Conservation (phyloP, 2,113 vertebrate genomes). For the Gobiocypris rarus region DNA sequence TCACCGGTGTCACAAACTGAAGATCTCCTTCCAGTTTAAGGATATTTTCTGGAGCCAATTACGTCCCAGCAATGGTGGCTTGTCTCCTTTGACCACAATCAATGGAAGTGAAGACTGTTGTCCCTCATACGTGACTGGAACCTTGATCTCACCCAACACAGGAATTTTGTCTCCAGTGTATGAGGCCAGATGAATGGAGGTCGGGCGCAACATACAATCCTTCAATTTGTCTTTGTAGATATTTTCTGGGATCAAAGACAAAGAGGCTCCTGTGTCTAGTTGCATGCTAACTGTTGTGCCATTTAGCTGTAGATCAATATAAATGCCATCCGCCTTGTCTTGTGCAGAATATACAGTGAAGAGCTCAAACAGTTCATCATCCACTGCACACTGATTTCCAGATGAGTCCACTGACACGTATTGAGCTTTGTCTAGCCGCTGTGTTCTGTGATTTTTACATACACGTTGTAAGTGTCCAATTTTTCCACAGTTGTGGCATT, state of each 20-base stretch:
- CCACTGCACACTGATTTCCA: background rate
- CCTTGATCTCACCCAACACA: slow-evolving; percentile 1
- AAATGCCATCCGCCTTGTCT: slow-evolving; percentile 2
- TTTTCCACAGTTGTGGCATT: slow-evolving; percentile 30
- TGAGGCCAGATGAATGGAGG: background rate
- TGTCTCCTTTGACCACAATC: slow-evolving; percentile 22
- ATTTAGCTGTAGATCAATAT: background rate
- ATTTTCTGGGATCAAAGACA: slow-evolving; percentile 12
- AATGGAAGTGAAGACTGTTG: slow-evolving; percentile 2
- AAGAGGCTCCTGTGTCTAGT: slow-evolving; percentile 10
- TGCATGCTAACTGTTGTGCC: slow-evolving; percentile 25
- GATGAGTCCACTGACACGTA: background rate
- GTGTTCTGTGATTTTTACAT: slow-evolving; percentile 25
- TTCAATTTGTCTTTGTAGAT: background rate
- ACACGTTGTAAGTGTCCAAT: slow-evolving; percentile 1
- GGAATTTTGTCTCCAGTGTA: slow-evolving; percentile 16
- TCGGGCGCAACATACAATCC: background rate
- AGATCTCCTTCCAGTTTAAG: slow-evolving; percentile 27
- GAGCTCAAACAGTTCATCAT: slow-evolving; percentile 30
- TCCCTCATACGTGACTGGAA: slow-evolving; percentile 13
- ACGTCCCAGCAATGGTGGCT: slow-evolving; percentile 15
- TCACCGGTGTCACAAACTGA: background rate
- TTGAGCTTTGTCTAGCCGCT: background rate
- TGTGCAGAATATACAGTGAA: slow-evolving; percentile 36
- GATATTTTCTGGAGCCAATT: slow-evolving; percentile 35